Conservation (phyloP, 37 sponge, comb jelly and placozoan species). For the Chondrosia reniformis region DNA sequence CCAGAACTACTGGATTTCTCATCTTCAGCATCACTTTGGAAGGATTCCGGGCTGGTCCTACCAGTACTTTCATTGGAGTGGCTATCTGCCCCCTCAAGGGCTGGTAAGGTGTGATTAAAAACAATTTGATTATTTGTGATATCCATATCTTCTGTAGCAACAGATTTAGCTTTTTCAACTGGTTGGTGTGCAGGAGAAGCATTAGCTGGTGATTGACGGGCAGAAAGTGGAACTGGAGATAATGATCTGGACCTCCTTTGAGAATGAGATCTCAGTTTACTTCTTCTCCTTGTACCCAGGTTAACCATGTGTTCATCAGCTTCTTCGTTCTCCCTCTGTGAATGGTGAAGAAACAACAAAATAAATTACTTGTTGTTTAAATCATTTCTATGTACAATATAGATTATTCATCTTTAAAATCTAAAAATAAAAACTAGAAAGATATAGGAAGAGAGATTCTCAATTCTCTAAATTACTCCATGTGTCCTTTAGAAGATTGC, state of each 20-base stretch:
- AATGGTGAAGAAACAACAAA: neutral
- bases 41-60: neutral
- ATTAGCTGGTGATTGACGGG: neutral
- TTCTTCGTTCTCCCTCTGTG: conserved; percentile 16
- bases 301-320: conserved; percentile 85
- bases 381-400: too few relatives aligned
- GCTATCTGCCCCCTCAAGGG: neutral
- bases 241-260: neutral
- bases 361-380: neutral
- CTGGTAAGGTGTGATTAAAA: neutral
- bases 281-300: neutral
- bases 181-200: neutral
- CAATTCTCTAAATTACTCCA: too few relatives aligned
- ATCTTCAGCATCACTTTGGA: too few relatives aligned
- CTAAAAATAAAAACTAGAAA: too few relatives aligned
- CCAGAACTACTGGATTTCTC: neutral
- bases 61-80: conserved; percentile 1
- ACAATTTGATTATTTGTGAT: neutral
- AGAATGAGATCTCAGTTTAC: too few relatives aligned
- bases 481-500: too few relatives aligned
- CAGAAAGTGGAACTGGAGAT: neutral
- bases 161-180: neutral
- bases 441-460: too few relatives aligned
- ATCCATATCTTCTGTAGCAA: neutral
- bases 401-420: too few relatives aligned